Evolutionary conservation across 1,140 invertebrate genomes (phyloP).

Genomic region (Asobara japonica): DNA sequence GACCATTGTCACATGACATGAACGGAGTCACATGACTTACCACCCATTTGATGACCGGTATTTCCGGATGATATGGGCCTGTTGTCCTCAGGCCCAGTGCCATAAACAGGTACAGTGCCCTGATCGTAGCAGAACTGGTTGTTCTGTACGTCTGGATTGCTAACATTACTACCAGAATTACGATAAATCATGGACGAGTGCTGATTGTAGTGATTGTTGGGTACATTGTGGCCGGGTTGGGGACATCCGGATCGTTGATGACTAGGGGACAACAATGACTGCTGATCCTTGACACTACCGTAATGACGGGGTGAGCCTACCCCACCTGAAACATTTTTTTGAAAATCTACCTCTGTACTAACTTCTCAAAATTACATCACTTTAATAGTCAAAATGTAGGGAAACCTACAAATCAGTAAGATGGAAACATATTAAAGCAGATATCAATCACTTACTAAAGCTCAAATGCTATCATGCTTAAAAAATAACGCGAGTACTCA

Average conservation of each 20-base stretch:
- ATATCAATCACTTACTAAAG: too few species aligned
- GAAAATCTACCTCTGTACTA: background rate
- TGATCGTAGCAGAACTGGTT: conserved; percentile 73
- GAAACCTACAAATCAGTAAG: too few species aligned
- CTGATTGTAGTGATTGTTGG: conserved; percentile 60
- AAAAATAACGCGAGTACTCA: too few species aligned
- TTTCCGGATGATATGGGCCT: conserved; percentile 61
- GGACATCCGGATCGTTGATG: conserved; percentile 65
- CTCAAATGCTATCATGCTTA: too few species aligned
- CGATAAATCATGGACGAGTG: conserved; percentile 69
- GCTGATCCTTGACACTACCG: conserved; percentile 60
- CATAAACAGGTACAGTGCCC: conserved; percentile 68
- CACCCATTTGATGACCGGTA: conserved; percentile 69
- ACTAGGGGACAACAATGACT: conserved; percentile 66
- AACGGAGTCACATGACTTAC: conserved; percentile 69
- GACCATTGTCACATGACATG: conserved; percentile 64
- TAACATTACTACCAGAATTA: conserved; percentile 59
- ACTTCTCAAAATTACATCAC: too few species aligned
- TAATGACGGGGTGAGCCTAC: conserved; percentile 69
- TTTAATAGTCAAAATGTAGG: too few species aligned
- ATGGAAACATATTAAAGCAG: too few species aligned
- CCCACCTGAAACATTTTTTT: conserved; percentile 68
- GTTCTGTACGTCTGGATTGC: conserved; percentile 62
- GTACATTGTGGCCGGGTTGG: conserved; percentile 42
- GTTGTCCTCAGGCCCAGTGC: conserved; percentile 66